Evolutionary conservation across 2,797 vertebrate species (phyloP).

Genomic region (Champsocephalus esox): DNA sequence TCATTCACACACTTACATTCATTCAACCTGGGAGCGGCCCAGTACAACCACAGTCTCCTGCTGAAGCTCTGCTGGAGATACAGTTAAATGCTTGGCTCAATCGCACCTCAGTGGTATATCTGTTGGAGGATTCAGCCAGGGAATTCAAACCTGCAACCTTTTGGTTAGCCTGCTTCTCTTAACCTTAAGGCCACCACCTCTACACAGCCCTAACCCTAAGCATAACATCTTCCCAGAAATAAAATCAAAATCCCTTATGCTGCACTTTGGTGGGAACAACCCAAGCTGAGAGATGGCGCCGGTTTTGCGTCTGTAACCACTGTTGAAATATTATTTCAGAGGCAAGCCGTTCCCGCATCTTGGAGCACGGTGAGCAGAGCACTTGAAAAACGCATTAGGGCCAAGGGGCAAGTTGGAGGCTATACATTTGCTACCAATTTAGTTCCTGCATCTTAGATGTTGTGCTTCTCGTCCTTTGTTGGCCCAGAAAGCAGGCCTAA

Average conservation of each 20-base stretch:
- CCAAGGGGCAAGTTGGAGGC: slow-evolving; percentile 72
- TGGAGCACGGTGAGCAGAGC: slow-evolving; percentile 60
- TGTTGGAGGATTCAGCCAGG: slow-evolving; percentile 16
- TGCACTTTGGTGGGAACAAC: slow-evolving; percentile 80
- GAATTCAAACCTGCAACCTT: slow-evolving; percentile 56
- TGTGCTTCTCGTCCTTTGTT: slow-evolving; percentile 64
- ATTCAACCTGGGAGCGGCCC: slow-evolving; percentile 46
- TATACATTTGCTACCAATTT: slow-evolving; percentile 84
- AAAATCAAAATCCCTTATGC: slow-evolving; percentile 78
- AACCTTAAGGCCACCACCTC: slow-evolving; percentile 59
- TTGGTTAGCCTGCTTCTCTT: slow-evolving; percentile 46
- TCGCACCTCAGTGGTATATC: slow-evolving; percentile 25
- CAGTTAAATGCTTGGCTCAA: slow-evolving; percentile 40
- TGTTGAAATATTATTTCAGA: slow-evolving; percentile 86
- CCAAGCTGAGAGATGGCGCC: slow-evolving; percentile 82
- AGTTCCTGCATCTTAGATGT: slow-evolving; percentile 78
- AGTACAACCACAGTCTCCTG: slow-evolving; percentile 46
- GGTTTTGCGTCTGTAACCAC: slow-evolving; percentile 78
- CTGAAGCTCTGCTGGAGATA: slow-evolving; percentile 37
- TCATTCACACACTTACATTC: slow-evolving; percentile 47
- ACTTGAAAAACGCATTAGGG: slow-evolving; percentile 67
- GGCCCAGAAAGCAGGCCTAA: slow-evolving; percentile 58
- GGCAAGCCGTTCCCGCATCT: slow-evolving; percentile 73
- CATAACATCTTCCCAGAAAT: slow-evolving; percentile 78
- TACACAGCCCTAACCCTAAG: slow-evolving; percentile 52